These are phyloP conservation scores for Melitaea athalia DNA, from an alignment of 2,888 invertebrate species.

Conservation along the genomic window DNA sequence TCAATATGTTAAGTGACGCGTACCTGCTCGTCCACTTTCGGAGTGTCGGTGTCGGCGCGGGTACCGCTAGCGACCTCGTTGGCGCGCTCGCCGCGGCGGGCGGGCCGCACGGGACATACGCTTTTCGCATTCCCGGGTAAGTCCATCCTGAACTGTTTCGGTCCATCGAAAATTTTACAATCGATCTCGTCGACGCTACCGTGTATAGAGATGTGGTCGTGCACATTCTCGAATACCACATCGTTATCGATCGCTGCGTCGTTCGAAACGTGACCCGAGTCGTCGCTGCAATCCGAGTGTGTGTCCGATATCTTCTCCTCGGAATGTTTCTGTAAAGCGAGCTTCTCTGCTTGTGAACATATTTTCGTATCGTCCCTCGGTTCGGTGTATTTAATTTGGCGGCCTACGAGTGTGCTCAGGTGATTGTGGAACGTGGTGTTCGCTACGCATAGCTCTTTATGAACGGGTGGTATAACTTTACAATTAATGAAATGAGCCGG, in stretches of 20 bases:
- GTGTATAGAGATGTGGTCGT: slow-evolving; percentile 57
- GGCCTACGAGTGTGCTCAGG: slow-evolving; percentile 79
- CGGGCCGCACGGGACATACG: slow-evolving; percentile 76
- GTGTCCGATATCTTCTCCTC: slow-evolving; percentile 82
- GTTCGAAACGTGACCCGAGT: slow-evolving; percentile 91
- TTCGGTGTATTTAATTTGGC: slow-evolving; percentile 74
- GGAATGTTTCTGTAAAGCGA: slow-evolving; percentile 64
- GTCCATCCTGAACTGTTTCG: slow-evolving; percentile 71
- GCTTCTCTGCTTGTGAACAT: slow-evolving; percentile 66
- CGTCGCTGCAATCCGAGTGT: slow-evolving; percentile 88
- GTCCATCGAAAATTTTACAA: slow-evolving; percentile 65
- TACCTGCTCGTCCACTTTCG: slow-evolving; percentile 82
- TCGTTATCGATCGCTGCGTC: slow-evolving; percentile 89
- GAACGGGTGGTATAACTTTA: slow-evolving; percentile 75
- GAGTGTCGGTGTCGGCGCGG: slow-evolving; percentile 67
- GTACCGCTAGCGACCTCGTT: slow-evolving; percentile 82
- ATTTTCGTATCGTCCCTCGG: slow-evolving; percentile 70
- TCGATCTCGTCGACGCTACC: slow-evolving; percentile 64
- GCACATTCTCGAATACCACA: slow-evolving; percentile 63
- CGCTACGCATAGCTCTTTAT: slow-evolving; percentile 75
- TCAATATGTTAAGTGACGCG: slow-evolving; percentile 78
- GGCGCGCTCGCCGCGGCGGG: slow-evolving; percentile 71
- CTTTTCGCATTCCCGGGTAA: slow-evolving; percentile 67
- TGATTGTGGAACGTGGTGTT: slow-evolving; percentile 77
- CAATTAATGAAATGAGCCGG: slow-evolving; percentile 68